Base-by-base conservation (phyloP, 2,888 invertebrate species). In the Cremastinae sp. region DNA sequence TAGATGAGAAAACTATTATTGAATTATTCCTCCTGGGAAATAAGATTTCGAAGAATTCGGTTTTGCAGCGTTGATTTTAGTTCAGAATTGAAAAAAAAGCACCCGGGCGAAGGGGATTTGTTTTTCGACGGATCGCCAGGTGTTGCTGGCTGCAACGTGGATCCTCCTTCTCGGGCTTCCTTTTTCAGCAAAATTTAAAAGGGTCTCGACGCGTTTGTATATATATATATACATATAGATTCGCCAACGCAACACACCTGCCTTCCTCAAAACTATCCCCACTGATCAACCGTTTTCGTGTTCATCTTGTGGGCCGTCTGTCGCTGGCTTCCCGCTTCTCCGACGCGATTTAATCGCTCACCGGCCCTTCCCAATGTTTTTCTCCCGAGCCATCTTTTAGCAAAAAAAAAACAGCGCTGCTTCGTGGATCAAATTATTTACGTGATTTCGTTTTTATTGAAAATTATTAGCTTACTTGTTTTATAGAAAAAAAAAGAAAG, bases 171-270 rank as follows among this genome's bases (percentile, higher is more conserved):
- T 18, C 65, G 74, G 47, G 47, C 79, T 75, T 74, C 73, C 59
- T 53, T 77, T 74, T 43, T 20, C 38, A 54, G 78, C 74, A 73
- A 79, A 79, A 79, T 74, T 78, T 71, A 65, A 78, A 75, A 73
- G 72, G 68, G 64, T 62, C 51, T 65, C 54, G 36, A 28, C 56
- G 18, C 20, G 18, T 59, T 34, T 66, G 38, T 22, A 53, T 20
- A 0, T 51, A 36, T 34, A 54, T 8, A 16, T 51, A 64, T 36
- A 45, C 14, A 20, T 12, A 22, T 28, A n/a, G 56, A 59, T 71
- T 79, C 76, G 70, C 72, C 72, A 62, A 70, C 69, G 62, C 70
- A 45, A 74, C 75, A 77, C 81, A 81, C 77, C 80, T 78, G 79
- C 80, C 68, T 75, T 5, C 5, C 58, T 61, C 59, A 65, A 78